Percentiles rank a stretch among this genome's conserved stretches.
phyloP scores from a whole-genome alignment of 2,797 vertebrate genomes.

The Nannoperca australis region DNA sequence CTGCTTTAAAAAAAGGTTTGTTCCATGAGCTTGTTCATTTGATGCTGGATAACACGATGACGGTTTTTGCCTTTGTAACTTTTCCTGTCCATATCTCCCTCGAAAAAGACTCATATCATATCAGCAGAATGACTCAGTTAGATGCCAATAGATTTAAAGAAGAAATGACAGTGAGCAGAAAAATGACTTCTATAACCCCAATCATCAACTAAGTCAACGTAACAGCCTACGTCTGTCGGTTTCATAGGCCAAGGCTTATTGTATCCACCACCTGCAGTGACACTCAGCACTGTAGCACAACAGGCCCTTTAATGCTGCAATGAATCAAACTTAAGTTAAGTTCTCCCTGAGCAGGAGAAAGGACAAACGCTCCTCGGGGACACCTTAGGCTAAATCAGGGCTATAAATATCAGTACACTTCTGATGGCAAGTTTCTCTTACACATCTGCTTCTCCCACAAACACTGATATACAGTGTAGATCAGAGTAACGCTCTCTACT shows the following conservation, averaged over 20 bases:
- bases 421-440: slow-evolving; percentile 42
- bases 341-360: slow-evolving; percentile 63
- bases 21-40: slow-evolving; percentile 5
- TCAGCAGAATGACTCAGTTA: neutral
- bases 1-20: slow-evolving; percentile 39
- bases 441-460: slow-evolving; percentile 11
- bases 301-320: slow-evolving; percentile 55
- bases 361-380: slow-evolving; percentile 78
- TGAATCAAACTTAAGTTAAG: slow-evolving; percentile 76
- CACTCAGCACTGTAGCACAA: slow-evolving; percentile 30
- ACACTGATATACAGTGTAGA: slow-evolving; percentile 12
- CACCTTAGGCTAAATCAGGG: slow-evolving; percentile 68
- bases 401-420: slow-evolving; percentile 75
- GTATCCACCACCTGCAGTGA: slow-evolving; percentile 42
- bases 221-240: slow-evolving; percentile 9
- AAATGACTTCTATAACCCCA: neutral
- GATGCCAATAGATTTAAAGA: neutral
- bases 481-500: neutral
- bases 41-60: slow-evolving; percentile 12
- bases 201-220: slow-evolving; percentile 21
- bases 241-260: slow-evolving; percentile 20
- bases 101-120: neutral
- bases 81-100: neutral
- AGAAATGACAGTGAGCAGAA: neutral
- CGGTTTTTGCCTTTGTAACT: neutral